Conservation (phyloP, 2,888 invertebrate genomes). For the Scaptomyza polygonia region DNA sequence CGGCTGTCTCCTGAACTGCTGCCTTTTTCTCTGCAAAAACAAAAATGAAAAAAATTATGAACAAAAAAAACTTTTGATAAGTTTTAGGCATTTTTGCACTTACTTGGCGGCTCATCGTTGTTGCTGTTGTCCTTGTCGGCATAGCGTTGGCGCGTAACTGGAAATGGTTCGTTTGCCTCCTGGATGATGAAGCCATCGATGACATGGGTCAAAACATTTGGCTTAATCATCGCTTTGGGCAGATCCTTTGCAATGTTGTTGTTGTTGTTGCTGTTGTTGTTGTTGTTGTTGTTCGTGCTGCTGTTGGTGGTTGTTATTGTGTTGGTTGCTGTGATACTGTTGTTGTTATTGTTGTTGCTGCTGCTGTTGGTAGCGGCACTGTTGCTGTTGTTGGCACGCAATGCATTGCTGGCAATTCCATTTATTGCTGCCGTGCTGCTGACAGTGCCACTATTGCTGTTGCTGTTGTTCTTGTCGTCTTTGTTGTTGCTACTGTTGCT, state of each 20-base stretch:
- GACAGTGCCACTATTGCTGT: constrained; percentile 22
- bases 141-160: constrained; percentile 88
- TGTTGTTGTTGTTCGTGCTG: constrained; percentile 41
- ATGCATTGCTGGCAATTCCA: constrained; percentile 45
- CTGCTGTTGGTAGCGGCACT: constrained; percentile 20
- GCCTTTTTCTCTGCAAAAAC: constrained; percentile 79
- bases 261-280: constrained; percentile 58
- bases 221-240: constrained; percentile 96
- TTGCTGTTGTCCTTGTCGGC: constrained; percentile 86
- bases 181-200: constrained; percentile 98
- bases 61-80: background rate
- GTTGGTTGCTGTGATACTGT: constrained; percentile 3
- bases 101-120: constrained; percentile 91
- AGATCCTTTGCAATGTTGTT: constrained; percentile 84
- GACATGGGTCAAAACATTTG: constrained; percentile 97
- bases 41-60: background rate
- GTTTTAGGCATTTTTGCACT: constrained; percentile 82
- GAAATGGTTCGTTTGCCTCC: constrained; percentile 96
- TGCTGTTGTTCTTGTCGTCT: constrained; percentile 24
- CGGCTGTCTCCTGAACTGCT: constrained; percentile 74
- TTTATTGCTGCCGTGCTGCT: constrained; percentile 58
- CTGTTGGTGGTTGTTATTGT: constrained; percentile 39
- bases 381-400: constrained; percentile 27
- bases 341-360: constrained; percentile 18
- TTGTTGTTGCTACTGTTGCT: constrained; percentile 13